Conservation (phyloP, 2,797 vertebrate genomes). For the Liasis olivaceus region DNA sequence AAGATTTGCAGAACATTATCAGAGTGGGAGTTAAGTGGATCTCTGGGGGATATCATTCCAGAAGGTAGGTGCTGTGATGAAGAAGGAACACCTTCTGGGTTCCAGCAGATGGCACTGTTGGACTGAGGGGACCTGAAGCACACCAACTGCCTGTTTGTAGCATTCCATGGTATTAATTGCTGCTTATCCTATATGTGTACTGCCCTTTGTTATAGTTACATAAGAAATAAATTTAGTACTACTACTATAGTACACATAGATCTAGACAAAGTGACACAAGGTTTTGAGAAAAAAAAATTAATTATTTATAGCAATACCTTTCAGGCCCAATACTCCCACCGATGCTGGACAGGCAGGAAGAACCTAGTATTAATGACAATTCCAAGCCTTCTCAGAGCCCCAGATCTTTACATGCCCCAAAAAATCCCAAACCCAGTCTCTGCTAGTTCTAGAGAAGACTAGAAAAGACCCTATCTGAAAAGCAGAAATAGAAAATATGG, state of each 20-base stretch:
- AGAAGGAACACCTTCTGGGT: not conserved
- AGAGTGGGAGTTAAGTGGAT: not conserved
- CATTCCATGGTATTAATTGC: not conserved
- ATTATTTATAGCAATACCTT: not conserved
- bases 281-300: not conserved
- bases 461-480: not conserved
- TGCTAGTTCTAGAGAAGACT: not conserved
- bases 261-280: not conserved
- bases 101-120: not conserved
- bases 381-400: not conserved
- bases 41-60: not conserved
- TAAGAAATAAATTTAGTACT: not conserved
- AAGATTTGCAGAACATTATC: not conserved
- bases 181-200: not conserved
- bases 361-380: not conserved
- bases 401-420: not conserved
- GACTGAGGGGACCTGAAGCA: not conserved
- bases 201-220: not conserved
- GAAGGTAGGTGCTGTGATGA: not conserved
- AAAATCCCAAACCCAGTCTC: not conserved
- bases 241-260: not conserved
- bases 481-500: not conserved
- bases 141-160: not conserved
- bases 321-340: not conserved
- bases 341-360: not conserved